These are phyloP conservation scores for Oryzias curvinotus DNA, from an alignment of 2,113 vertebrate genomes.

Conservation along the genomic window DNA sequence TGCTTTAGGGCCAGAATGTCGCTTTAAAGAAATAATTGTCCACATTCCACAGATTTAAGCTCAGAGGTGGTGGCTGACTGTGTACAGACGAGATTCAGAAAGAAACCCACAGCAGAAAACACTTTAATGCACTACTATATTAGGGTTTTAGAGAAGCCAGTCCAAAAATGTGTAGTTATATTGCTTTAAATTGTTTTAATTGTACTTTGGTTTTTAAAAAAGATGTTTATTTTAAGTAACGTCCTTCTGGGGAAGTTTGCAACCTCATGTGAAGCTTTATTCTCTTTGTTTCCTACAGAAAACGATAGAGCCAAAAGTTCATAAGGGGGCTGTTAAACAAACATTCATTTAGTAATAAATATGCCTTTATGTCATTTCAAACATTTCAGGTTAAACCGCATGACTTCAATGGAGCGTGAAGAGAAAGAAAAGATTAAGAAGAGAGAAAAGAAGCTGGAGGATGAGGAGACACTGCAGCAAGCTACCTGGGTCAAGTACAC, in stretches of 20 bases:
- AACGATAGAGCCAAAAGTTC: too few relatives aligned
- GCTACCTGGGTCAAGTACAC: slow-evolving; percentile 98
- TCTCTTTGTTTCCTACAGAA: too few relatives aligned
- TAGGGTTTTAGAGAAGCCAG: too few relatives aligned
- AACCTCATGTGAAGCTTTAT: too few relatives aligned
- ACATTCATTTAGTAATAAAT: too few relatives aligned
- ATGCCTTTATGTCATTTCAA: too few relatives aligned
- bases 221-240: too few relatives aligned
- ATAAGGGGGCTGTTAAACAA: too few relatives aligned
- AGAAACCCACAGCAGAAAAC: slow-evolving; percentile 1
- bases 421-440: slow-evolving; percentile 97
- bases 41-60: slow-evolving; percentile 24
- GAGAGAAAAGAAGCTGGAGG: slow-evolving; percentile 93
- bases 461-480: slow-evolving; percentile 95
- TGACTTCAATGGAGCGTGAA: slow-evolving; percentile 96
- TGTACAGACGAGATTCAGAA: slow-evolving; percentile 8
- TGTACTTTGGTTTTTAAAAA: too few relatives aligned
- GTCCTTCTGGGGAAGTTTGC: too few relatives aligned
- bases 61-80: slow-evolving; percentile 24
- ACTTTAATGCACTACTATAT: not conserved
- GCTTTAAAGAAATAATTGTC: slow-evolving; percentile 54
- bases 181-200: too few relatives aligned
- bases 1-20: slow-evolving; percentile 40
- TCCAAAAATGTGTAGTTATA: too few relatives aligned
- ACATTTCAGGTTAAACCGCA: slow-evolving; percentile 85